Percentiles rank a stretch among this genome's conserved stretches.
Conservation (phyloP, 2,797 vertebrate genomes). For the Argyrosomus regius region DNA sequence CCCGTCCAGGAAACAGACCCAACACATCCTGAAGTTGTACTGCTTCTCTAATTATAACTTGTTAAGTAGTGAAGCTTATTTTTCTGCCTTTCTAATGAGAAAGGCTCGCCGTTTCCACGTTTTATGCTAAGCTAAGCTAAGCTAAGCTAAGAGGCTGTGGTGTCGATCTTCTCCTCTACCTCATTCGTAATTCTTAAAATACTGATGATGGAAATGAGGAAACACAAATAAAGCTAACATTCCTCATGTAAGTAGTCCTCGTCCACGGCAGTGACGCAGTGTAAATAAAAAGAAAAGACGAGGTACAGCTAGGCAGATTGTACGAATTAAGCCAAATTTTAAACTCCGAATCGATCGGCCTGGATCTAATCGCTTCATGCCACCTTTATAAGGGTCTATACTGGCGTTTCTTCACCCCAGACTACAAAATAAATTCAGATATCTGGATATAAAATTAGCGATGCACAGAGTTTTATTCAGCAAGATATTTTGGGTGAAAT, state of each 20-base stretch:
- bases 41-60: not conserved
- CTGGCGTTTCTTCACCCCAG: too few species aligned
- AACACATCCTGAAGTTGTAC: not conserved
- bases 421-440: not conserved
- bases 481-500: not conserved
- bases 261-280: too few species aligned
- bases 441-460: not conserved
- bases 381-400: too few species aligned
- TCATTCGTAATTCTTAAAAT: not conserved
- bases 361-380: too few species aligned
- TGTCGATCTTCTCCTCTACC: not conserved
- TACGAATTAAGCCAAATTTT: too few species aligned
- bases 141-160: not conserved
- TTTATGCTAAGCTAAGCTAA: constrained; percentile 5
- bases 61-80: not conserved
- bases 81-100: not conserved
- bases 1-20: not conserved
- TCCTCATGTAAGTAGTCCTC: too few species aligned
- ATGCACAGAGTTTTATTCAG: not conserved
- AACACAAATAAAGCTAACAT: too few species aligned
- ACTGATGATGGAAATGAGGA: too few species aligned
- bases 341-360: too few species aligned
- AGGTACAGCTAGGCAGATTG: too few species aligned
- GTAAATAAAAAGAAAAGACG: too few species aligned
- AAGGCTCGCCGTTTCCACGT: not conserved